Conservation (phyloP, 1,140 invertebrate species). For the Habropoda laboriosa region DNA sequence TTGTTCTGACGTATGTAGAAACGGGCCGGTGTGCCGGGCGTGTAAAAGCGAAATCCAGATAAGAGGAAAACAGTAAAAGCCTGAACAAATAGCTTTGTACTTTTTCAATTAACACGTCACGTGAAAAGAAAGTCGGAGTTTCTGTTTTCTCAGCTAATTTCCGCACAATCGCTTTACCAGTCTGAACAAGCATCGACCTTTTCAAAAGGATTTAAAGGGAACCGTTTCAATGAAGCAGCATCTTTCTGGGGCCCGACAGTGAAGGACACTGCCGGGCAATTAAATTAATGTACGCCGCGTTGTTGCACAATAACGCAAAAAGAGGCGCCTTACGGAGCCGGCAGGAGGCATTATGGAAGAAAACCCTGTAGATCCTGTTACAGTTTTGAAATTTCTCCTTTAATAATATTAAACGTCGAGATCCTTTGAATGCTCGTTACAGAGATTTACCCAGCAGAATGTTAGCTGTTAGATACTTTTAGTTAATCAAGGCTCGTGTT, state of each 20-base stretch:
- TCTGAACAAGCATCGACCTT: conserved; percentile 1
- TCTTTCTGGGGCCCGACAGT: not conserved
- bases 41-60: conserved; percentile 10
- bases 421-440: no score
- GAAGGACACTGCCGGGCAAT: not conserved
- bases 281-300: not conserved
- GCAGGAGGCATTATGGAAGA: no score
- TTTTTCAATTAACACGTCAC: conserved; percentile 27
- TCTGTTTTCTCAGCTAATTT: conserved; percentile 26
- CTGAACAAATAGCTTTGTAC: conserved; percentile 33
- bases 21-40: no score
- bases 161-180: not conserved
- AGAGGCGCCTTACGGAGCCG: no score
- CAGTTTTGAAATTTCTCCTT: no score
- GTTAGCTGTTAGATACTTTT: no score
- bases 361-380: no score
- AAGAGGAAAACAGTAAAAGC: not conserved
- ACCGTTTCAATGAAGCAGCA: not conserved
- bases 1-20: not conserved
- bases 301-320: not conserved
- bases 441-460: no score
- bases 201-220: not conserved
- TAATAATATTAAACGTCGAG: no score
- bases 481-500: no score
- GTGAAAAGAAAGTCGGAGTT: conserved; percentile 13